phyloP scores from a whole-genome alignment of 2,797 vertebrate species.

The Phrynocephalus guinanensis region DNA sequence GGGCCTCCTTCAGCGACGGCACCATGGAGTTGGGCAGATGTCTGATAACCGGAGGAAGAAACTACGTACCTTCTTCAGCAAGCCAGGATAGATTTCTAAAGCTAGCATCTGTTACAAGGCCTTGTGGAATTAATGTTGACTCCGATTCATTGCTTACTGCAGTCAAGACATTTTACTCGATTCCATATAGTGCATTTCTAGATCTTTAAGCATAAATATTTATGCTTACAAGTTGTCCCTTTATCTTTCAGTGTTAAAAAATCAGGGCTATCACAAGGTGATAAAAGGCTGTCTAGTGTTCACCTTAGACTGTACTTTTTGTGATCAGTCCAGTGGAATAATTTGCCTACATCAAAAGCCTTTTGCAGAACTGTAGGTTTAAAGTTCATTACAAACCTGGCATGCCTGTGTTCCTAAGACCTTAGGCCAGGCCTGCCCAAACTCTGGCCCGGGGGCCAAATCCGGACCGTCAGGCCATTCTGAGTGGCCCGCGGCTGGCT shows the following conservation, averaged over 20 bases:
- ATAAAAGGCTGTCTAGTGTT: background rate
- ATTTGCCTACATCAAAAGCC: background rate
- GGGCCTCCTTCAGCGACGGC: too few relatives aligned
- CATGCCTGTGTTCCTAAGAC: background rate
- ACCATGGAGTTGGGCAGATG: background rate
- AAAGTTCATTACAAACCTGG: background rate
- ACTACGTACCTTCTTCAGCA: background rate
- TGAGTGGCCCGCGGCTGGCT: too few relatives aligned
- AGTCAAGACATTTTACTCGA: too few relatives aligned
- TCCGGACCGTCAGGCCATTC: too few relatives aligned
- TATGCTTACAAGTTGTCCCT: background rate
- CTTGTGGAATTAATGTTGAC: too few relatives aligned
- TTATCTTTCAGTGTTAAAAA: background rate
- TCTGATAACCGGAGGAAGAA: background rate
- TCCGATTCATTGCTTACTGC: too few relatives aligned
- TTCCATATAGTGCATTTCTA: too few relatives aligned
- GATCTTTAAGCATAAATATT: too few relatives aligned
- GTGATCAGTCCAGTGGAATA: background rate
- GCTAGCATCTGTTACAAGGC: too few relatives aligned
- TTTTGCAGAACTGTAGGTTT: background rate
- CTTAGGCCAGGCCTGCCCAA: background rate
- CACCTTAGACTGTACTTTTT: background rate
- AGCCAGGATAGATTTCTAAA: background rate
- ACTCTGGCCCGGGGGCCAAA: too few relatives aligned
- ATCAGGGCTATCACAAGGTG: background rate